Evolutionary conservation across 2,888 invertebrate genomes (phyloP), one percentile per base, ranked within the genome.

Genomic region (Allacma fusca): DNA sequence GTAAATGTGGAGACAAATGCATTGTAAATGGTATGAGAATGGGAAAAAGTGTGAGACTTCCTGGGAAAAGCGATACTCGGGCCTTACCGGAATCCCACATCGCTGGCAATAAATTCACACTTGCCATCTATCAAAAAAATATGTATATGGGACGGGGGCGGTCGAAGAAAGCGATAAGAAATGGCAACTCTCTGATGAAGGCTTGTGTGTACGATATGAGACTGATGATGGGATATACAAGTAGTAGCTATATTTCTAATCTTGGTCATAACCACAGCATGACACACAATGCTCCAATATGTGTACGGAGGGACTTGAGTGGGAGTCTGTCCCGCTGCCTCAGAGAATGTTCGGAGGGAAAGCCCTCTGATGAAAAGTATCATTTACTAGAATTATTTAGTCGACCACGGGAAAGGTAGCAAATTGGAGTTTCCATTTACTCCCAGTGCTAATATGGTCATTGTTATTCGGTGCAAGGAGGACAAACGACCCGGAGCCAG

Each of bases 401-500:
- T 62, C 73, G 43, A 62, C 76, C 65, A 72, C 76, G 65, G 44
- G 65, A 71, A 65, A 70, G 43, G 69, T 62, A 59, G 72, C 76
- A 79, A 79, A 76, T 79, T 79, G 76, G 65, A 72, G 73, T 74
- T 79, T 79, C 76, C 74, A 76, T 79, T 79, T 79, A 69, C 69
- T 62, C 65, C 23, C 70, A 64, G 68, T 76, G 72, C 76, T 79
- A 79, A 76, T 79, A 79, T 73, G 72, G 44, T 57, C 74, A 79
- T 79, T 79, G 79, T 73, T 79, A 79, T 79, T 79, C 79, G 71
- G 73, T 68, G 70, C 76, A 76, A 76, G 76, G 76, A 73, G 78
- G 73, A 73, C 73, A 73, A 78, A 76, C 67, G 76, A 76, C 78
- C 67, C 68, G 29, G 24, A 64, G 73, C 64, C 64, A 1, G 24